Conservation (phyloP, 2,888 invertebrate species). For the Ormyrus thymus region DNA sequence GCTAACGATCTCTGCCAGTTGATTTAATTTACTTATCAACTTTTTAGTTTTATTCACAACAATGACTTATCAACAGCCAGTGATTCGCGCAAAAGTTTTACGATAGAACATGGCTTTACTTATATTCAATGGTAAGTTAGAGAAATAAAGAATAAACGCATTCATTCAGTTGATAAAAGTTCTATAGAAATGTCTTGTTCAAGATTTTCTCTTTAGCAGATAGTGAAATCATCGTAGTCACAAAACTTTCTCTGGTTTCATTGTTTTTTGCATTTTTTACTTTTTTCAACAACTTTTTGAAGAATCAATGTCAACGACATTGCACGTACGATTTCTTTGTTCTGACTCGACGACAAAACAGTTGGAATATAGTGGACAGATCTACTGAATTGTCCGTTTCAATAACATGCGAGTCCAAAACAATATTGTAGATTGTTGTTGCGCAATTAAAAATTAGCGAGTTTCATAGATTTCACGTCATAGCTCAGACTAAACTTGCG, state of each 20-base stretch:
- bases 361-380: conserved; percentile 59
- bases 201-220: conserved; percentile 58
- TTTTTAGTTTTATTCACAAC: conserved; percentile 65
- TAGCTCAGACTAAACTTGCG: conserved; percentile 63
- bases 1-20: conserved; percentile 63
- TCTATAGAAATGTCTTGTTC: conserved; percentile 62
- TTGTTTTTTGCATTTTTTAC: conserved; percentile 46
- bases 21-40: conserved; percentile 63
- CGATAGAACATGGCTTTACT: conserved; percentile 40
- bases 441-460: conserved; percentile 61
- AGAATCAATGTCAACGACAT: conserved; percentile 55
- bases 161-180: conserved; percentile 62
- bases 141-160: conserved; percentile 57
- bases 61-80: conserved; percentile 64
- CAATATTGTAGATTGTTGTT: conserved; percentile 62
- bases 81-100: conserved; percentile 41
- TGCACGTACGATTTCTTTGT: conserved; percentile 44
- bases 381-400: conserved; percentile 43
- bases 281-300: conserved; percentile 48
- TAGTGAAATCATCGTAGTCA: conserved; percentile 54
- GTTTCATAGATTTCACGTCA: conserved; percentile 71
- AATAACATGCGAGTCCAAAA: conserved; percentile 57
- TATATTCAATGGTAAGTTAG: conserved; percentile 50
- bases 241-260: conserved; percentile 51
- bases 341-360: conserved; percentile 58